phyloP scores from a whole-genome alignment of 2,797 vertebrate genomes.

The Malurus splendens region DNA sequence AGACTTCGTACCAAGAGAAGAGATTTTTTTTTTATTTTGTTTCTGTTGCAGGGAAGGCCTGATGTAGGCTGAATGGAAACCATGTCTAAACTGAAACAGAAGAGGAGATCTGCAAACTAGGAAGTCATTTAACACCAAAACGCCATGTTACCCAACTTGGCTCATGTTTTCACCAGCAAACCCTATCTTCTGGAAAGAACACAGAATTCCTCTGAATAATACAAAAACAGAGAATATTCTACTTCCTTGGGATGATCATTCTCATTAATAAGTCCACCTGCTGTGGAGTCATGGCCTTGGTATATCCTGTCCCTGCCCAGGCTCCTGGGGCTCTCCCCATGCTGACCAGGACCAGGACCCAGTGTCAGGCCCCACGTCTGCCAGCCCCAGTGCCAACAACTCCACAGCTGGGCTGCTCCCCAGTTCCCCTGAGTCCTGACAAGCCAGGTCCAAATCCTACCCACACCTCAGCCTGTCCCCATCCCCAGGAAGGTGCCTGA shows the following conservation, averaged over 20 bases:
- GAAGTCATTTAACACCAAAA: background rate
- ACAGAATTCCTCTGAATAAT: background rate
- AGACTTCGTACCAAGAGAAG: background rate
- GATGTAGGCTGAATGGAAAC: background rate
- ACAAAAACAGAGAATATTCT: background rate
- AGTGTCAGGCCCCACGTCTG: rapidly evolving
- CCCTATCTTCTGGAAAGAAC: background rate
- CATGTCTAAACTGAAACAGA: background rate
- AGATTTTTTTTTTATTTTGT: background rate
- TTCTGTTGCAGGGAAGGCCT: background rate
- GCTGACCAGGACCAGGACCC: background rate
- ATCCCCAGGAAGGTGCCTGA: rapidly evolving
- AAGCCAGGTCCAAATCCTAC: background rate
- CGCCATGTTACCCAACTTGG: background rate
- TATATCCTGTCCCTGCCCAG: background rate
- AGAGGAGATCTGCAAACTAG: background rate
- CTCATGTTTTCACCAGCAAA: background rate
- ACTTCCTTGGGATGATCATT: background rate
- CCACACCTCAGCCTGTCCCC: rapidly evolving
- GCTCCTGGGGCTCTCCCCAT: background rate
- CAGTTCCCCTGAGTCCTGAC: background rate
- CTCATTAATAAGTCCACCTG: background rate
- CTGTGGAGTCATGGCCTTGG: background rate
- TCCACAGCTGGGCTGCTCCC: rapidly evolving
- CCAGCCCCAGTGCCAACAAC: rapidly evolving